phyloP scores from a whole-genome alignment of 2,888 invertebrate species.

The Acrobeloides nanus region DNA sequence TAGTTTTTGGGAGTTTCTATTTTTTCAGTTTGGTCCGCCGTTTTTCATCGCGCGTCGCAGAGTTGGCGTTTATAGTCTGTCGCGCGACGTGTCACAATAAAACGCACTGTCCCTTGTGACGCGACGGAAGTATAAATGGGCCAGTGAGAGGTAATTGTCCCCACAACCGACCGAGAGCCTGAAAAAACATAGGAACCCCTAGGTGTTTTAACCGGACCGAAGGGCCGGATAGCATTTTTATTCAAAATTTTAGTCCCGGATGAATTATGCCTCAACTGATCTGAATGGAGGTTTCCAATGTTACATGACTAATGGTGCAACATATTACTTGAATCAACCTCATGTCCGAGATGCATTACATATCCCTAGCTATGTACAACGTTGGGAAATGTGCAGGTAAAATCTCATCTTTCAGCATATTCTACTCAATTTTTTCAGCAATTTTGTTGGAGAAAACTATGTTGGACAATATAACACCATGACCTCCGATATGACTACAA shows the following conservation, averaged over 20 bases:
- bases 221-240: too few relatives aligned
- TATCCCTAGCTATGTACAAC: conserved; percentile 36
- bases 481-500: conserved; percentile 3
- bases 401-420: not conserved
- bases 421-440: not conserved
- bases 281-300: conserved; percentile 41
- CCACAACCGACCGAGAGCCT: too few relatives aligned
- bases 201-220: too few relatives aligned
- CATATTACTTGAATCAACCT: conserved; percentile 28
- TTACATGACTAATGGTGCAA: conserved; percentile 27
- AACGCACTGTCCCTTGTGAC: too few relatives aligned
- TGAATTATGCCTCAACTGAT: conserved; percentile 42
- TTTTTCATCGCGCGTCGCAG: too few relatives aligned
- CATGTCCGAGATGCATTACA: conserved; percentile 42
- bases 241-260: conserved; percentile 9
- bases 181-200: too few relatives aligned
- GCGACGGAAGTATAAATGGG: too few relatives aligned
- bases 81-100: too few relatives aligned
- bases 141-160: too few relatives aligned
- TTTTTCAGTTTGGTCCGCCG: too few relatives aligned
- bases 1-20: too few relatives aligned
- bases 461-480: conserved; percentile 5
- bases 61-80: too few relatives aligned
- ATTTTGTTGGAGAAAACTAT: conserved; percentile 1
- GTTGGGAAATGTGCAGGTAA: conserved; percentile 28